Evolutionary conservation across 2,797 vertebrate genomes (phyloP).

Genomic region (Silurus lanzhouensis): DNA sequence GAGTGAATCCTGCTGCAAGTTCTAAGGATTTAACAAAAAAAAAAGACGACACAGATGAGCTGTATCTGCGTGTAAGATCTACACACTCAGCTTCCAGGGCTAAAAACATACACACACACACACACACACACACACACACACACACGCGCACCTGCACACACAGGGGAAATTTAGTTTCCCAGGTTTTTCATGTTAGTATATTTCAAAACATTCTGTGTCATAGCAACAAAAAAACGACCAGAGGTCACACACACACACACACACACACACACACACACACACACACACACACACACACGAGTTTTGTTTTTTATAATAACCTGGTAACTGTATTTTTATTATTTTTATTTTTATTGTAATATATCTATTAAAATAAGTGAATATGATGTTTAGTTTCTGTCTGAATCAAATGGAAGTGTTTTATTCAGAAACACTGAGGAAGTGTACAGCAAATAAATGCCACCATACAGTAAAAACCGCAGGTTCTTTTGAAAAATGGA

Average conservation of each 20-base stretch:
- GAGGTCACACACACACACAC: neutral
- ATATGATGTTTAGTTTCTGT: too few species aligned
- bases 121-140: conserved; percentile 4
- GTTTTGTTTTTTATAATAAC: too few species aligned
- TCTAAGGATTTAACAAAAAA: conserved; percentile 11
- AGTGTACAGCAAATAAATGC: too few species aligned
- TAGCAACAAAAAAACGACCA: neutral
- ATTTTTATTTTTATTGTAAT: too few species aligned
- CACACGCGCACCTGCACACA: conserved; percentile 18
- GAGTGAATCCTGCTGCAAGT: neutral
- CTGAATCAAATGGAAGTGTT: too few species aligned
- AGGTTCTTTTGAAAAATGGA: too few species aligned
- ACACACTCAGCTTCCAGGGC: neutral
- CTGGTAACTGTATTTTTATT: too few species aligned
- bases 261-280: neutral
- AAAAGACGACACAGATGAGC: neutral
- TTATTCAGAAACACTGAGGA: too few species aligned
- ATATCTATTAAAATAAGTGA: too few species aligned
- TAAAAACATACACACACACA: neutral
- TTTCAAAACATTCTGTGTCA: conserved; percentile 7
- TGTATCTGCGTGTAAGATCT: neutral
- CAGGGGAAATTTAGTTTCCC: neutral
- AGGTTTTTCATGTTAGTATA: neutral
- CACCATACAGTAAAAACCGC: too few species aligned
- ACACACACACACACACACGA: neutral